Base-by-base conservation (phyloP, 1,140 invertebrate genomes). In the Asbolus verrucosus region DNA sequence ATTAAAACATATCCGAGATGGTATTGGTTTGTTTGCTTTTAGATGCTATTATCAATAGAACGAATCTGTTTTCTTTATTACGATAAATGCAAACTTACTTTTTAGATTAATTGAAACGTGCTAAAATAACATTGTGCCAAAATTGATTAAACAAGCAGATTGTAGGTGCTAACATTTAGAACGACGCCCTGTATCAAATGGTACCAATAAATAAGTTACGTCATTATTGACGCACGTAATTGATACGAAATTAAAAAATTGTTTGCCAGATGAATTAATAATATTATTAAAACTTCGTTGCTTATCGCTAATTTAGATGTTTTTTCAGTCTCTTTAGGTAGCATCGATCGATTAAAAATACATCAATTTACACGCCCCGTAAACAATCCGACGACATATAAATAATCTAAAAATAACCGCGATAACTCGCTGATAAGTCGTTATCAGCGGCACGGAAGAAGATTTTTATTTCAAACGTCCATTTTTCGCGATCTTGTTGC, bases 121-220 rank as follows among this genome's bases (percentile, higher is more conserved):
- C 8, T 3, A 27, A 27, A 27, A 27, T 46, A 18, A 18, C 21
- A 9, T 46, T 16, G 14, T 46, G 14, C 14, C 21, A n/a, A 46
- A 54, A 24, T n/a, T 13, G 15, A 54, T 54, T 27, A 54, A 54
- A 27, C 21, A 24, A 54, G 27, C 21, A 30, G 6, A 27, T 6
- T 54, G 13, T 11, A 54, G 21, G 46, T 54, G 21, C 21, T 54
- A 54, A 54, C 27, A 5, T 54, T 54, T 13, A 19, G 19, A 50
- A 21, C 43, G 21, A 50, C 18, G 8, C 3, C 8, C 21, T 27
- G 24, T 54, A 54, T 54, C 46, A 54, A 54, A 54, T 11, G 21
- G 46, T 54, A 54, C 46, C 46, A 54, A 54, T 54, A 54, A 54
- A 54, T 54, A 54, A 54, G 14, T 27, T 19, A 24, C 46, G 46